Evolutionary conservation across 1,140 invertebrate species (phyloP).

Genomic region (Caerostris extrusa): DNA sequence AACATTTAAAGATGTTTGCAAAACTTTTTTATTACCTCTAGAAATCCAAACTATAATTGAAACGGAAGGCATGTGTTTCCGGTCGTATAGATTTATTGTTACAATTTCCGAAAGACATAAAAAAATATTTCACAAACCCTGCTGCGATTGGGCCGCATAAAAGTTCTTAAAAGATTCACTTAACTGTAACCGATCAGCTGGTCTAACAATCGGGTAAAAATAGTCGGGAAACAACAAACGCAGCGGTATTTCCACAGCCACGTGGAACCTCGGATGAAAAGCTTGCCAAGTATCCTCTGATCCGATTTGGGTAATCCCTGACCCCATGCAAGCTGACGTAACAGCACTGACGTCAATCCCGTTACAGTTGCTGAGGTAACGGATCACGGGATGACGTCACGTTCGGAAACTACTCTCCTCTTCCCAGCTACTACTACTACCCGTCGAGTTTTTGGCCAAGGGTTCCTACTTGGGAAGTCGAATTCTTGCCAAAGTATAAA

Average conservation of each 20-base stretch:
- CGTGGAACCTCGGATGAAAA: neutral
- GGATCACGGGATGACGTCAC: conserved; percentile 46
- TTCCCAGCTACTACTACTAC: conserved; percentile 36
- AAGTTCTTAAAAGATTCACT: conserved; percentile 10
- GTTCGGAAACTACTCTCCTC: conserved; percentile 44
- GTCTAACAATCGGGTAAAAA: conserved; percentile 27
- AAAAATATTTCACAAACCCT: neutral
- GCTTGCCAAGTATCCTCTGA: neutral
- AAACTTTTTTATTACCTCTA: neutral
- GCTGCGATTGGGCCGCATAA: neutral
- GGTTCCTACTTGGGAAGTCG: conserved; percentile 6
- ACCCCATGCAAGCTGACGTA: conserved; percentile 46
- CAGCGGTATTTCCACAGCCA: conserved; percentile 12
- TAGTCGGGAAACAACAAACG: neutral
- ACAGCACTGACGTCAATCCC: conserved; percentile 44
- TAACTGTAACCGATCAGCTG: conserved; percentile 45
- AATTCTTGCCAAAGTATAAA: conserved; percentile 70
- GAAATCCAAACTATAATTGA: neutral
- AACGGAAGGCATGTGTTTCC: conserved; percentile 7
- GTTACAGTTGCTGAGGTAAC: conserved; percentile 70
- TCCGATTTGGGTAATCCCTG: conserved; percentile 24
- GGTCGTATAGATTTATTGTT: conserved; percentile 9
- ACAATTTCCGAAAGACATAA: neutral
- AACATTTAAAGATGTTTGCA: neutral
- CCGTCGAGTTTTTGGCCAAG: conserved; percentile 52